These are phyloP conservation scores for Argopecten irradians DNA, from an alignment of 1,140 invertebrate genomes.

Conservation along the genomic window DNA sequence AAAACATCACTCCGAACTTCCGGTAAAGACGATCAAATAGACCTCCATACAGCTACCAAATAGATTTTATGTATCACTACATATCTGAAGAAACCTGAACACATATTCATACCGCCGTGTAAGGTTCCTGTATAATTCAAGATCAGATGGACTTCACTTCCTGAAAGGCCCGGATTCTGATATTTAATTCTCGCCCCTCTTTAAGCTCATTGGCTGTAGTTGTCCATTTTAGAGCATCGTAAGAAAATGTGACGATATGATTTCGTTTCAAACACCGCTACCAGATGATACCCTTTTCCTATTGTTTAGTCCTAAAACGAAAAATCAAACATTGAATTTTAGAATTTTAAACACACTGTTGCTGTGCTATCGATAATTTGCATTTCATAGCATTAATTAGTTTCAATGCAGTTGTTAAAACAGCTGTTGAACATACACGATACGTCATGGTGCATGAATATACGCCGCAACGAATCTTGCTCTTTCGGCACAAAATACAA, in stretches of 20 bases:
- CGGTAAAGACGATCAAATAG: not conserved
- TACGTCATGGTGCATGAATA: too few relatives aligned
- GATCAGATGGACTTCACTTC: not conserved
- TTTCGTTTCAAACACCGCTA: not conserved
- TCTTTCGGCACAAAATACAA: too few relatives aligned
- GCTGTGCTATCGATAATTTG: not conserved
- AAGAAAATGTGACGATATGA: not conserved
- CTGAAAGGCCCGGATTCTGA: not conserved
- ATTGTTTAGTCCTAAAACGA: not conserved
- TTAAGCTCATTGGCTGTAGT: not conserved
- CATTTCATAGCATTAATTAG: not conserved
- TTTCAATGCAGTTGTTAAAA: too few relatives aligned
- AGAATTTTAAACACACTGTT: not conserved
- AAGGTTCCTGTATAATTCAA: not conserved
- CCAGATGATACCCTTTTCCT: not conserved
- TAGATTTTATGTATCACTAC: not conserved
- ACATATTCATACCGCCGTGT: not conserved
- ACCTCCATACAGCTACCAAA: not conserved
- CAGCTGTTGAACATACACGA: too few relatives aligned
- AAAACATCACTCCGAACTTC: slow-evolving; percentile 13
- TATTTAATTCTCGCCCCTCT: not conserved
- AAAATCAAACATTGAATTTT: not conserved
- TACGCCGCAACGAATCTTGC: too few relatives aligned
- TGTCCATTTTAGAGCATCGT: not conserved
- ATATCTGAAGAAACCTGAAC: not conserved